phyloP scores from a whole-genome alignment of 2,888 invertebrate species.

The Harpalus rubripes region DNA sequence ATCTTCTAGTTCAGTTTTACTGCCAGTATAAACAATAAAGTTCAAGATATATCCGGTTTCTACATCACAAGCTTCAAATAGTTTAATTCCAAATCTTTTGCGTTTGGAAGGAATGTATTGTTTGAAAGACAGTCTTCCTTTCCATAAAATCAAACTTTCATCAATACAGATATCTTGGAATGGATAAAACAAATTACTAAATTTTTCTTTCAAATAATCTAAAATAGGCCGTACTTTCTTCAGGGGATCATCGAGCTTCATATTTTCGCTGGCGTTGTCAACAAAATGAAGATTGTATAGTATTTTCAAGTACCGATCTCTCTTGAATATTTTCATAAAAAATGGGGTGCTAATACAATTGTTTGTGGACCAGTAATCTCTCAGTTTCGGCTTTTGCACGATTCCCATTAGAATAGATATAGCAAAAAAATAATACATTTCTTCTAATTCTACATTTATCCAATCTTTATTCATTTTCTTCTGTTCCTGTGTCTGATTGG shows the following conservation, averaged over 20 bases:
- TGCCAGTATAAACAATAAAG: too few relatives aligned
- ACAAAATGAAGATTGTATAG: neutral
- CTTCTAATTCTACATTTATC: too few relatives aligned
- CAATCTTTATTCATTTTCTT: too few relatives aligned
- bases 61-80: too few relatives aligned
- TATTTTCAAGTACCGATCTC: neutral
- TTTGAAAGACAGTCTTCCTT: neutral
- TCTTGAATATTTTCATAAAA: neutral
- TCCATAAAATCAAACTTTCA: neutral
- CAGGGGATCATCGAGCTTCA: neutral
- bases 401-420: too few relatives aligned
- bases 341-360: neutral
- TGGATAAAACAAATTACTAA: neutral
- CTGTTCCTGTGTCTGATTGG: too few relatives aligned
- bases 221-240: neutral
- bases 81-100: too few relatives aligned
- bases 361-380: too few relatives aligned
- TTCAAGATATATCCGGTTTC: too few relatives aligned
- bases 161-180: neutral
- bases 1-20: too few relatives aligned
- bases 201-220: neutral
- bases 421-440: too few relatives aligned
- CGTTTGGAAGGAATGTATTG: neutral
- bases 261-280: neutral
- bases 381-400: too few relatives aligned